Base-by-base conservation (phyloP, 2,888 invertebrate species). In the Baronia brevicornis region DNA sequence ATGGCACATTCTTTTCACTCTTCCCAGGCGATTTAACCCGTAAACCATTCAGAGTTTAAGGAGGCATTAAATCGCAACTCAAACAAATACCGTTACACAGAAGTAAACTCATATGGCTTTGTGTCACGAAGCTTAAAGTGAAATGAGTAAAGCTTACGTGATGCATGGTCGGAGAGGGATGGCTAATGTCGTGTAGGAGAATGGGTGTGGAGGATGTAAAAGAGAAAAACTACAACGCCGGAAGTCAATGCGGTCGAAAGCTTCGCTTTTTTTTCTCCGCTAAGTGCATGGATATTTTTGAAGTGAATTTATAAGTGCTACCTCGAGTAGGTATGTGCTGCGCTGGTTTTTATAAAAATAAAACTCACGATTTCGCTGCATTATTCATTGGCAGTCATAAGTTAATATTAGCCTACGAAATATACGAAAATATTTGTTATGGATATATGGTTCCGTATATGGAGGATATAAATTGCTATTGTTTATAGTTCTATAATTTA, bases 191-290 rank as follows among this genome's bases (percentile, higher is more conserved):
- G 54, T 66, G 65, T 64, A 63, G 65, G 66, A 72, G 77, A 78
- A 71, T 68, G 74, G 73, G 69, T 67, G 64, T 68, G 74, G 74
- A 78, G 80, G 72, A 79, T 64, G 75, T 74, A 80, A 82, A 79
- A 79, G 82, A 80, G 79, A 80, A 80, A 82, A 84, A 82, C 84
- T 82, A 79, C 79, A 78, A 67, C 75, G 80, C 80, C 82, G 80
- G 82, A 82, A 82, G 82, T 82, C 80, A 84, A 84, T 79, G 84
- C 84, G 80, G 84, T 82, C 79, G 80, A 82, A 80, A 80, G 80
- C 74, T 74, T 60, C 73, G 78, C 79, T 82, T 82, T 80, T n/a
- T n/a, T 80, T 82, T 78, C 75, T 62, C 58, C 70, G 69, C 70
- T 82, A 84, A 84, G 82, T 80, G 82, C 84, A 80, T 80, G 79